Base-by-base conservation (phyloP, 1,140 invertebrate species). In the Ganaspis sp. region DNA sequence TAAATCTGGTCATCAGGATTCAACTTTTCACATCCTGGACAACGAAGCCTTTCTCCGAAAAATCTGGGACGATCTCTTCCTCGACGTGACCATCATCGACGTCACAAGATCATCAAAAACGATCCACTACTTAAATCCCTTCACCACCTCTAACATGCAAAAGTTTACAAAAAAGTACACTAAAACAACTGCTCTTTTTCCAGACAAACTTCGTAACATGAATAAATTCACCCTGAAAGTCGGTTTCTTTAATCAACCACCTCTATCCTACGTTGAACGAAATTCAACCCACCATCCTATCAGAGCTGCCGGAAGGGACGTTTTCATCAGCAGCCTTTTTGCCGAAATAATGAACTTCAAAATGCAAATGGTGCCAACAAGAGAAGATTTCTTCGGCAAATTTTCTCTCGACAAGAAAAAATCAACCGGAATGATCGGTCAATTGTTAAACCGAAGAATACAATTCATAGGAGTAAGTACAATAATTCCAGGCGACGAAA, bases 191-290 rank as follows among this genome's bases (percentile, higher is more conserved):
- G 21, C 15, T 12, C 15, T 58, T 21, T 58, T 58, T 29, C 54
- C 40, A 9, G 40, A 45, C 5, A 45, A 45, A 85, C 58, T 77
- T 80, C 82, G 80, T 83, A 45, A 86, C 64, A 37, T 80, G 72
- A 69, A 77, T 76, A 0, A 75, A 15, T 15, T 15, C n/a, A 11
- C 40, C 12, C 1, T 45, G 11, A 45, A 58, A 15, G 9, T 29
- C 15, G 54, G 54, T 12, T 1, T 29, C 23, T 58, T 58, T 26
- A 3, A 58, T 4, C 21, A 12, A 21, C 21, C 54, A 26, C 54
- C 54, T 4, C 26, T 58, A 4, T 12, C 21, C 15, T 58, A 12
- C 11, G 21, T 58, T 0, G 26, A 26, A 21, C 5, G 54, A 29
- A 58, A 58, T 58, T 58, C 54, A 8, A 58, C 54, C 9, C 8